Conservation (phyloP, 2,113 vertebrate genomes). For the Calonectris borealis region DNA sequence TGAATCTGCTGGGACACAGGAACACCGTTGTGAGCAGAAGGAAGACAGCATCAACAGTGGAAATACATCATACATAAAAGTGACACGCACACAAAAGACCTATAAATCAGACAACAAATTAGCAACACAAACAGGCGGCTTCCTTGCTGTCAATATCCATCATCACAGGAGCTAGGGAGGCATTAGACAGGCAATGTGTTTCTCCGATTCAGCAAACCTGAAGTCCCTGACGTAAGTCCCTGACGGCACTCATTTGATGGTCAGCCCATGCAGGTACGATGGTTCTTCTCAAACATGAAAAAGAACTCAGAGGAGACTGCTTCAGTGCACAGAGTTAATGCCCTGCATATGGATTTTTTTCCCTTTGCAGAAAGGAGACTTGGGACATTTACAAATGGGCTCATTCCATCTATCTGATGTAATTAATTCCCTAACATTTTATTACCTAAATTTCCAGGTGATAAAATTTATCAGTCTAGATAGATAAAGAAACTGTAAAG, state of each 20-base stretch:
- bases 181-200: constrained; percentile 37
- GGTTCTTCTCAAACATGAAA: neutral
- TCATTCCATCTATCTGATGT: neutral
- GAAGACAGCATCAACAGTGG: constrained; percentile 34
- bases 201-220: constrained; percentile 45
- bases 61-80: constrained; percentile 52
- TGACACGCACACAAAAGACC: constrained; percentile 14
- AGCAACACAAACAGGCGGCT: neutral
- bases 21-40: constrained; percentile 36
- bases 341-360: neutral
- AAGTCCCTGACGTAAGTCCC: too few species aligned
- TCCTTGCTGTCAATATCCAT: constrained; percentile 51
- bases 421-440: neutral
- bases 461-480: neutral
- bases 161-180: constrained; percentile 29
- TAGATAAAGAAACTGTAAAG: neutral
- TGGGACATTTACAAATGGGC: neutral
- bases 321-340: neutral
- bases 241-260: neutral
- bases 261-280: neutral
- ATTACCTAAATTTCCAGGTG: neutral
- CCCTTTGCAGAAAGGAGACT: neutral
- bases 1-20: constrained; percentile 44
- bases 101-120: constrained; percentile 62
- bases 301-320: neutral